Evolutionary conservation across 2,888 invertebrate species (phyloP), one percentile per base, ranked within the genome.

Genomic region (Chrysolina haemoptera): DNA sequence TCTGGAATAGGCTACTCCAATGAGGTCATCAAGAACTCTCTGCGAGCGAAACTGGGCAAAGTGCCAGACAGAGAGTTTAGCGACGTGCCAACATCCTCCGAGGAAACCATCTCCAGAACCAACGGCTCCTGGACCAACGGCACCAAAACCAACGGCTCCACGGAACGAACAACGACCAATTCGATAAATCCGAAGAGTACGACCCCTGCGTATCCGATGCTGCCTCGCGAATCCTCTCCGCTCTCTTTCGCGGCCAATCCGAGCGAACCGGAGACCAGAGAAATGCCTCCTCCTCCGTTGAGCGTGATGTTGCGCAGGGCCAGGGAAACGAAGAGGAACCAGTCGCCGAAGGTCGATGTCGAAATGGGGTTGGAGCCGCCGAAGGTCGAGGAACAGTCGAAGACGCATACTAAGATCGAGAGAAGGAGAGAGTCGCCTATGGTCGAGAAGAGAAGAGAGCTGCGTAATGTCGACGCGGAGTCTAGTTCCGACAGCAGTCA

Each of bases 1-100:
- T 73, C 73, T 18, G 73, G 73, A 10, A 16, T 73, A 11, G 73
- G 73, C 16, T 73, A 73, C 48, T 73, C 73, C 12, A 73, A 73
- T 27, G 73, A 73, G 22, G 9, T 69, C 4, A 73, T 73, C 48
- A 65, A 73, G 18, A 65, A 65, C 18, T 48, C 41, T 0, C 46
- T 69, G n/a, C 64, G 46, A 50, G 66, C 48, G 27, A 48, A 50
- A 50, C 27, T 27, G 1, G 27, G 27, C n/a, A 59, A 59, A 35
- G 0, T 9, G 14, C 1, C 16, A 11, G 16, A 22, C 10, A 22
- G 22, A 12, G 50, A 66, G 10, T 66, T 66, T 16, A 22, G n/a
- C 3, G 66, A 66, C 35, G 66, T 50, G 14, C 18, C 41, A 0
- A 11, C 22, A 9, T 40, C 18, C 16, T 43, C 16, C 1, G 41